Evolutionary conservation across 2,797 vertebrate species (phyloP).

Genomic region (Melanogrammus aeglefinus): DNA sequence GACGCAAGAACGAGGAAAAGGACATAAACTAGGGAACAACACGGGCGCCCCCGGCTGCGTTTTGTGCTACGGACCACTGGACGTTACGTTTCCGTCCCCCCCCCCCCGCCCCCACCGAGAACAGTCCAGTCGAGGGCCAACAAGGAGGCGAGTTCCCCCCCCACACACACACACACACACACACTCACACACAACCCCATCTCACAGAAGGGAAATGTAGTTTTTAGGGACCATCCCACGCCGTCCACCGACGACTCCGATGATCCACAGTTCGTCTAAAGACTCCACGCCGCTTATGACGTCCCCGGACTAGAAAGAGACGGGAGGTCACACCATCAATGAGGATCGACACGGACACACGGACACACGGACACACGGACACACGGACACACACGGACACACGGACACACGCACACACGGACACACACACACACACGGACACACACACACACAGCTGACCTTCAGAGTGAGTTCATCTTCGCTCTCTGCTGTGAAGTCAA

Average conservation of each 20-base stretch:
- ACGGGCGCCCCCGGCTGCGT: background rate
- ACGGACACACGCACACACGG: background rate
- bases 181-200: background rate
- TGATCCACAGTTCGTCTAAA: slow-evolving; percentile 86
- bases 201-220: slow-evolving; percentile 78
- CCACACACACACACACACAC: background rate
- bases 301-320: slow-evolving; percentile 78
- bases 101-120: no score
- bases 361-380: no score
- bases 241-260: slow-evolving; percentile 80
- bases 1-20: background rate
- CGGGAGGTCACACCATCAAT: background rate
- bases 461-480: slow-evolving; percentile 88
- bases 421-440: background rate
- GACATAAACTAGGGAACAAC: background rate
- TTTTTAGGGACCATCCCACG: slow-evolving; percentile 88
- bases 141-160: background rate
- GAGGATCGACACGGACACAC: background rate
- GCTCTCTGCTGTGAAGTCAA: slow-evolving; percentile 84
- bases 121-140: background rate
- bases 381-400: no score
- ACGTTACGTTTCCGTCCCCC: no score
- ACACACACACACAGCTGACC: slow-evolving; percentile 48
- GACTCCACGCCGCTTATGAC: slow-evolving; percentile 79
- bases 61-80: background rate